A percentile compares a stretch with the other conserved stretches of the same genome.
Evolutionary conservation across 2,797 vertebrate genomes (phyloP).

Genomic region (Enteromius unitaeniatus): DNA sequence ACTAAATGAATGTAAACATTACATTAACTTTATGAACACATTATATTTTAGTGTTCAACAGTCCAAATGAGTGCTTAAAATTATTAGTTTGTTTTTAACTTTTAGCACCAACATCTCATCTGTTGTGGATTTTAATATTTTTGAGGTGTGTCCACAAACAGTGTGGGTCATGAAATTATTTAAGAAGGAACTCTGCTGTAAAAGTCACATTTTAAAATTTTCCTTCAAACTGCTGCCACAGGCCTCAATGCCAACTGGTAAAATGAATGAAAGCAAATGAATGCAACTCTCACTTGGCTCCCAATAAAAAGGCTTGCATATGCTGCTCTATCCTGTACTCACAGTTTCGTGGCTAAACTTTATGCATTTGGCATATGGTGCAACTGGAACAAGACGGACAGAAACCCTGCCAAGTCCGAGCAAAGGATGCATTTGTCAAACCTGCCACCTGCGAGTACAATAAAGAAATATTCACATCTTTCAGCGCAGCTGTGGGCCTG

Average conservation of each 20-base stretch:
- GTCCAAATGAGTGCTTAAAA: not conserved
- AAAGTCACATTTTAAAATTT: not conserved
- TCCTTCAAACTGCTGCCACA: not conserved
- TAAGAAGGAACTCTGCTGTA: not conserved
- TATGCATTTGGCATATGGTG: not conserved
- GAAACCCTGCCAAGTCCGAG: conserved; percentile 17
- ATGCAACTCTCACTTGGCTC: not conserved
- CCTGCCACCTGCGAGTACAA: conserved; percentile 42
- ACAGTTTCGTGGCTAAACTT: conserved; percentile 33
- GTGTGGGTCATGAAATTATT: not conserved
- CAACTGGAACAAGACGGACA: conserved; percentile 26
- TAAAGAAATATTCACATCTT: conserved; percentile 23
- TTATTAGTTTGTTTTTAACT: not conserved
- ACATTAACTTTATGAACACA: not conserved
- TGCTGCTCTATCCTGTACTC: conserved; percentile 17
- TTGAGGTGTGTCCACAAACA: not conserved
- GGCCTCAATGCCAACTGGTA: not conserved
- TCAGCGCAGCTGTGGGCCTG: conserved; percentile 40
- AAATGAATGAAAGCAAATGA: conserved; percentile 1
- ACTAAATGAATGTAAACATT: not conserved
- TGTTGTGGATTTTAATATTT: not conserved
- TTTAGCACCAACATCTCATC: not conserved
- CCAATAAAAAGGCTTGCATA: not conserved
- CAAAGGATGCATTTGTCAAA: conserved; percentile 11
- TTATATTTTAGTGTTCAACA: not conserved